phyloP scores from a whole-genome alignment of 2,888 invertebrate genomes.

The Vannuccia rotundouncinata region DNA sequence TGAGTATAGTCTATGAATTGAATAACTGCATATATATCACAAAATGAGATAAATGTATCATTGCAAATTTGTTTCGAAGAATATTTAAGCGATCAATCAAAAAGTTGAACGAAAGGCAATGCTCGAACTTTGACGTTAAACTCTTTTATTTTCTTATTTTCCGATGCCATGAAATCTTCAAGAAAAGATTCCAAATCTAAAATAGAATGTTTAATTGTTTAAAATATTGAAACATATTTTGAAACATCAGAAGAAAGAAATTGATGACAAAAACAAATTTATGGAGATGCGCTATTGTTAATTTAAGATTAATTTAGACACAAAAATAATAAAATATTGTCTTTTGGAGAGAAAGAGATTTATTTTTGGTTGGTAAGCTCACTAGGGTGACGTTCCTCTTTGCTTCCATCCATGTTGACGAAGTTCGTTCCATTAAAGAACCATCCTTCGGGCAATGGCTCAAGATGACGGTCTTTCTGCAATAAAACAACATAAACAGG shows the following conservation, averaged over 20 bases:
- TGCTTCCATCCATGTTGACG: conserved; percentile 51
- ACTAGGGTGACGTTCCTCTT: conserved; percentile 46
- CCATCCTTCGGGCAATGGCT: conserved; percentile 52
- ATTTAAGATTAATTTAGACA: too few relatives aligned
- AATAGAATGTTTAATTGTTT: not conserved
- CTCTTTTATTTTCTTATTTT: conserved; percentile 46
- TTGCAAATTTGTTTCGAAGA: not conserved
- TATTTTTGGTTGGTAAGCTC: too few relatives aligned
- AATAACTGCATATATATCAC: too few relatives aligned
- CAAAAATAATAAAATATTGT: too few relatives aligned
- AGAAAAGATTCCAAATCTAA: conserved; percentile 49
- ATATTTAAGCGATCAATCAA: not conserved
- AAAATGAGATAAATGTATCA: not conserved
- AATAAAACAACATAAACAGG: conserved; percentile 36
- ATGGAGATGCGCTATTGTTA: too few relatives aligned
- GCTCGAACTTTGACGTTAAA: conserved; percentile 43
- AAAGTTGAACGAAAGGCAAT: not conserved
- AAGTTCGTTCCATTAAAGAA: conserved; percentile 54
- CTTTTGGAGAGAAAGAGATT: too few relatives aligned
- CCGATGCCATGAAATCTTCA: conserved; percentile 43
- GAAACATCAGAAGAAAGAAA: not conserved
- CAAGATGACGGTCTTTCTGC: conserved; percentile 47
- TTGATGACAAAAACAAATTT: not conserved
- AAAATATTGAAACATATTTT: not conserved
- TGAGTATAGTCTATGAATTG: too few relatives aligned